These are phyloP conservation scores for Zaprionus taronus DNA, from an alignment of 1,140 invertebrate genomes.

Conservation along the genomic window DNA sequence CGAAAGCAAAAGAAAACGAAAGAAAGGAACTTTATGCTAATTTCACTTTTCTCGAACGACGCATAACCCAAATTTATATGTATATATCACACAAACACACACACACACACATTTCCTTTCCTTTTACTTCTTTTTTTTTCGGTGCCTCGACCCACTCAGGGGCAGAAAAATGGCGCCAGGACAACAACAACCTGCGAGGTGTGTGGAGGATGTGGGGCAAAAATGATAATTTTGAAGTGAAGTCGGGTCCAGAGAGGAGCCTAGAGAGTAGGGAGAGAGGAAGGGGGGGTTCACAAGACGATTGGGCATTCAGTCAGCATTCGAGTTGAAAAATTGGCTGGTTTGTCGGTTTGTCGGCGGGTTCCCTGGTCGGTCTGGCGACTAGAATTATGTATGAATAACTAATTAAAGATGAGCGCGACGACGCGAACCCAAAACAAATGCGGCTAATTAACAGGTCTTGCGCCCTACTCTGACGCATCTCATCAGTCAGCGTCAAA, in stretches of 20 bases:
- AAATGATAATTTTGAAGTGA: constrained; percentile 60
- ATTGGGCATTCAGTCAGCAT: constrained; percentile 13
- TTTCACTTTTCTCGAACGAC: constrained; percentile 74
- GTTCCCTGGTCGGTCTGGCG: constrained; percentile 10
- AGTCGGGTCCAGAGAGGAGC: constrained; percentile 29
- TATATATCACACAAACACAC: constrained; percentile 3
- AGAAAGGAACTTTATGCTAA: constrained; percentile 70
- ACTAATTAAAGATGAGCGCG: constrained; percentile 58
- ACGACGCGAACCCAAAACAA: constrained; percentile 52
- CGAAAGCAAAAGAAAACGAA: constrained; percentile 21
- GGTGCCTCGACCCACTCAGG: constrained; percentile 13
- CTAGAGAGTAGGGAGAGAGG: not conserved
- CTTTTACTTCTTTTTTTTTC: constrained; percentile 34
- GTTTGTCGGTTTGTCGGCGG: not conserved
- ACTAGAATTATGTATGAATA: constrained; percentile 64
- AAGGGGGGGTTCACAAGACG: not conserved
- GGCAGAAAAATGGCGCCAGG: constrained; percentile 64
- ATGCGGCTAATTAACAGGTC: constrained; percentile 68
- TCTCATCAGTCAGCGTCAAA: constrained; percentile 55
- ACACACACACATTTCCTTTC: constrained; percentile 17
- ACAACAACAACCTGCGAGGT: constrained; percentile 26
- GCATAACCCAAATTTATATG: constrained; percentile 68
- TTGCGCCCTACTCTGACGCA: not conserved
- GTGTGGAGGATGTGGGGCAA: constrained; percentile 11
- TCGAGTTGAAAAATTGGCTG: constrained; percentile 36